Evolutionary conservation across 2,113 vertebrate species (phyloP), one percentile per base, ranked within the genome.

Genomic region (Anguilla rostrata): DNA sequence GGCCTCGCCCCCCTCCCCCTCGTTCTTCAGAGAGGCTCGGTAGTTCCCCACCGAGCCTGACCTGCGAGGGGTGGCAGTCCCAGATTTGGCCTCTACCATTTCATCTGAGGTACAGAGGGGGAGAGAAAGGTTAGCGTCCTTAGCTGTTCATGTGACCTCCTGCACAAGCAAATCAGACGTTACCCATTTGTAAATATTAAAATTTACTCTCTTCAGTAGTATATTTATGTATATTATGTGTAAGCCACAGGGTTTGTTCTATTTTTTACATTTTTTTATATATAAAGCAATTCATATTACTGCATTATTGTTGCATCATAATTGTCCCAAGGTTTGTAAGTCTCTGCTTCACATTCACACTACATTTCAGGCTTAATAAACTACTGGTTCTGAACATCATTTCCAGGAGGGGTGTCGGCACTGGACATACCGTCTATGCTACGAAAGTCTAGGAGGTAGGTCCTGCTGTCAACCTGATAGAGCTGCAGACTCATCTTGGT

Each of bases 401-500:
- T 75, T 29, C 34, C 1, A 29, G n/a, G 71, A 75, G 71, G 8
- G 66, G 66, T n/a, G n/a, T 12, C 12, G 66, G 63, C 3, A 20
- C 39, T 39, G 84, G 22, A 94, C 97, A 88, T 96, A 99, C 98
- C 98, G 81, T 99, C 98, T 92, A 99, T 99, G 94, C 98, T 99
- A 92, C 98, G 97, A 86, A 99, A 99, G 92, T 99, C 98, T 82
- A 99, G 91, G 89, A 99, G 96, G 89, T 99, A 99, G 26, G 98
- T 99, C 91, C 98, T 97, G 90, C 98, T 99, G 92, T 99, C 98
- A 94, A 99, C 98, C 90, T 99, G 98, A 93, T 99, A 99, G 83
- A 99, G 92, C 91, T 99, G 98, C 46, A 99, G 95, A 91, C 98
- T 99, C 98, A 99, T 99, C 95, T 99, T 99, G 87, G 98, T 97